These are phyloP conservation scores for Polydrusus tereticollis DNA, from an alignment of 2,888 invertebrate genomes.

Conservation along the genomic window DNA sequence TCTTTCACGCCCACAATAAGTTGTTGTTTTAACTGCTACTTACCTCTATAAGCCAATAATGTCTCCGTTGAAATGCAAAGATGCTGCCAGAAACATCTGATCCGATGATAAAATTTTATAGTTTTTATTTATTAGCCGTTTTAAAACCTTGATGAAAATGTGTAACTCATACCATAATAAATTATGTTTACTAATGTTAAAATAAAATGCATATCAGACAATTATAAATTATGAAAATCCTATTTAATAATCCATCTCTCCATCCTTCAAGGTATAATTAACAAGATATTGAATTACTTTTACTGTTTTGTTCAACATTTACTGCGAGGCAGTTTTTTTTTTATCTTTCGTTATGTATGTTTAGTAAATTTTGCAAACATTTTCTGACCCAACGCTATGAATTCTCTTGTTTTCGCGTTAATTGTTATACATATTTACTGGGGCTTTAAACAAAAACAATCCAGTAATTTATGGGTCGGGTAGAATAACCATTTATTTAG, in stretches of 20 bases:
- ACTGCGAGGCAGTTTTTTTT: too few relatives aligned
- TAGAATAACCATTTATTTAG: neutral
- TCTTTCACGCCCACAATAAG: neutral
- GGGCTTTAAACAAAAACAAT: neutral
- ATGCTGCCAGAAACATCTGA: neutral
- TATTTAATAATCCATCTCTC: too few relatives aligned
- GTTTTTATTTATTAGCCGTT: neutral
- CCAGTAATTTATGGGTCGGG: neutral
- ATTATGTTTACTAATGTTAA: neutral
- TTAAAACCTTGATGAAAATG: neutral
- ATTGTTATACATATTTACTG: neutral
- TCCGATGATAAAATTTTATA: too few relatives aligned
- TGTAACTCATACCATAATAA: neutral
- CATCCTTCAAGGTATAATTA: too few relatives aligned
- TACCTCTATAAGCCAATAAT: neutral
- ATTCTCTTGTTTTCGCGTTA: neutral
- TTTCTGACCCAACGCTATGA: neutral
- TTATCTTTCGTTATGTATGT: too few relatives aligned
- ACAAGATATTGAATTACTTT: too few relatives aligned
- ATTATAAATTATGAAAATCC: too few relatives aligned
- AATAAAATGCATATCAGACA: too few relatives aligned
- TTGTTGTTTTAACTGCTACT: neutral
- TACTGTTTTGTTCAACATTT: too few relatives aligned
- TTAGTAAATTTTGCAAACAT: neutral
- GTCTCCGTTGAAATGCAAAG: neutral